Evolutionary conservation across 1,140 invertebrate species (phyloP), one percentile per base, ranked within the genome.

Genomic region (Aphelenchoides besseyi): DNA sequence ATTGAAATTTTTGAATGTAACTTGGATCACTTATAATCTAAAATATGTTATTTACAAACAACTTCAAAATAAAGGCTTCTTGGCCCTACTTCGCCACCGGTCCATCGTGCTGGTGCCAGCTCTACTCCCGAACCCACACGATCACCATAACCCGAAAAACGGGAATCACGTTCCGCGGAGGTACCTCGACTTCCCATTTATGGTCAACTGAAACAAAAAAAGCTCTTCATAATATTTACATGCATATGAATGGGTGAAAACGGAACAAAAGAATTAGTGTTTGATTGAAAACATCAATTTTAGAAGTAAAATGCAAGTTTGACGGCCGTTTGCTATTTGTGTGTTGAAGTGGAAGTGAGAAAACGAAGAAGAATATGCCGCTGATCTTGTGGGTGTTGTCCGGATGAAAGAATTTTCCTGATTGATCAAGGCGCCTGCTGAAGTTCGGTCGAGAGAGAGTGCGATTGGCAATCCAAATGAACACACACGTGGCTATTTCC

Each of bases 61-160:
- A n/a, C n/a, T n/a, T n/a, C n/a, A n/a, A n/a, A 18, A 73, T 33
- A 36, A 3, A 29, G 29, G 41, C 8, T 16, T 71, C 33, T 32
- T n/a, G 37, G 29, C n/a, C 53, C 35, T 48, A 83, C 80, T 70
- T 83, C 83, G 69, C 81, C 81, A 35, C 81, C 81, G 2, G 23
- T 68, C 81, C 81, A 83, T 12, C 59, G 54, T 5, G 74, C 57
- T 8, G 75, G 73, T 3, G 80, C 74, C 23, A 83, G 63, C 23
- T 82, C 81, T 8, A 85, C 83, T 9, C 81, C 81, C 37, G 79
- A 83, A 28, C 80, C 81, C 32, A 80, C 73, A 29, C 81, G 81
- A 54, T 85, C 81, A 26, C 81, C 81, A 71, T 79, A 83, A 12
- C 81, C 81, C 53, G 71, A 57, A 67, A 83, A 83, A 29, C 76